Base-by-base conservation (phyloP, 2,113 vertebrate genomes). In the Sinocyclocheilus grahami region DNA sequence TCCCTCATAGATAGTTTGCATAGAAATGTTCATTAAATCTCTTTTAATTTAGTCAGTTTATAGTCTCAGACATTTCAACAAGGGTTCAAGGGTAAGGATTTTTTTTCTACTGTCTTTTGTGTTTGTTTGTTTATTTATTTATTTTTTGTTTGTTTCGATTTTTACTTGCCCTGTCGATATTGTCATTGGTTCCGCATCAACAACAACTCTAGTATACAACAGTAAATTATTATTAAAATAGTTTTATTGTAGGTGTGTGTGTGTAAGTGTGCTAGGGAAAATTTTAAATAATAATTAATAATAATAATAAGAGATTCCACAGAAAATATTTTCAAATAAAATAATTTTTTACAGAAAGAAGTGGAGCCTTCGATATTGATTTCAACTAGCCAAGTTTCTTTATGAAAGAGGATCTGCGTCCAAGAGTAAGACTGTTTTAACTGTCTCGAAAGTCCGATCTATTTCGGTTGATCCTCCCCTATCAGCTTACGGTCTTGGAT, bases 401-500 rank as follows among this genome's bases (percentile, higher is more conserved):
- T 90, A 91, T 90, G 92, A 92, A 94, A 93, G 88, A 85, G 85
- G 89, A 94, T 93, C 92, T 87, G 89, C 90, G 89, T 91, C 90
- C 82, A 92, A 83, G 72, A 88, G 87, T 74, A 89, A 89, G 85
- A 86, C 90, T 93, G 91, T 92, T 94, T 92, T 51, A 93, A 94
- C 92, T 91, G 93, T 92, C 90, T 92, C 87, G 89, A 86, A 86
- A 87, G 92, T 93, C 90, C 46, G 90, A 92, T 92, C 90, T 91
- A 92, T 93, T 92, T 92, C 79, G 90, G 94, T 95, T 89, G 94
- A 94, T 94, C 92, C 81, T n/a, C 86, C 18, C 51, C 18, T 84
- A 42, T 80, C 67, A 30, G 65, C 18, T 87, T 87, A 33, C 86
- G 14, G 30, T 37, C 63, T 30, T 79, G 69, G 9, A 60, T 76